Conservation (phyloP, 2,113 vertebrate genomes). For the Zapornia atra region DNA sequence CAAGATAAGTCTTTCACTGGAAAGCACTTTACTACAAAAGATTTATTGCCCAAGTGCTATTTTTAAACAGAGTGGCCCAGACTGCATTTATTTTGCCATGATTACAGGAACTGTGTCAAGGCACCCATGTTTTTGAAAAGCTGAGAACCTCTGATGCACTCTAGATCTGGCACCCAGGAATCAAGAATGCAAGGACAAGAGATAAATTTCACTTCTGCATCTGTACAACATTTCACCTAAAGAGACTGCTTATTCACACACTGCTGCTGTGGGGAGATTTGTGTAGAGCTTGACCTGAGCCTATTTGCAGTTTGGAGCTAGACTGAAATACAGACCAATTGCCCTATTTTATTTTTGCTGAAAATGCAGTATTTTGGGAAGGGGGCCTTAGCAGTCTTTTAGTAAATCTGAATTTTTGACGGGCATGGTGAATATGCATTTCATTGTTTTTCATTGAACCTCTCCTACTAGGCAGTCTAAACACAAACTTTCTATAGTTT, state of each 20-base stretch:
- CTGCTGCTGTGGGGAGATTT: neutral
- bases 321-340: neutral
- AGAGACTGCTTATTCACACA: neutral
- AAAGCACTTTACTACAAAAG: neutral
- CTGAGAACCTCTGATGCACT: neutral
- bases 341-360: neutral
- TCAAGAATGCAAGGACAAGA: neutral
- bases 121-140: neutral
- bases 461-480: neutral
- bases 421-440: neutral
- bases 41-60: neutral
- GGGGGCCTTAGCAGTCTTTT: neutral
- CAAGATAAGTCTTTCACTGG: neutral
- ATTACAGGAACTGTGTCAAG: neutral
- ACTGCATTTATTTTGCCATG: neutral
- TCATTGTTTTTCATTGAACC: neutral
- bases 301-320: neutral
- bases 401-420: neutral
- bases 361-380: neutral
- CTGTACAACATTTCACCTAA: neutral
- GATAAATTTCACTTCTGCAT: neutral
- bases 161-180: neutral
- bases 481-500: neutral
- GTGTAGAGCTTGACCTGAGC: neutral
- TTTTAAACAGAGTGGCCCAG: neutral